Base-by-base conservation (phyloP, 2,113 vertebrate genomes). In the Emydocephalus ijimae region DNA sequence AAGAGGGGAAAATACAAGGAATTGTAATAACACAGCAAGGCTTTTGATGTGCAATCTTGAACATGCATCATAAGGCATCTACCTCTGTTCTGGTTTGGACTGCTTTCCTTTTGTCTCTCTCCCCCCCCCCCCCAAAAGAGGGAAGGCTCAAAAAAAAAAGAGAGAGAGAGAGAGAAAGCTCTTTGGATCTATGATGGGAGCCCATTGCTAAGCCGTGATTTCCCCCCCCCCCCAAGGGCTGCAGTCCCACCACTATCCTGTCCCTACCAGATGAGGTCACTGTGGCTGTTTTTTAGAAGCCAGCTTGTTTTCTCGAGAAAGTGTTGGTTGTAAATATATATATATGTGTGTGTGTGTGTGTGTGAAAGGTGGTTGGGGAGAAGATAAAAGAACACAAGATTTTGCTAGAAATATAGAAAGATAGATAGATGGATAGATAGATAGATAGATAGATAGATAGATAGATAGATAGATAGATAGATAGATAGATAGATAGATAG, bases 221-320 rank as follows among this genome's bases (percentile, higher is more conserved):
- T 93, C 4, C 1, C 1, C 9, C 9, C 0, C 14, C 6, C 0
- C 14, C 69, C 85, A 57, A 34, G 52, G n/a, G 92, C 86, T 91
- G 92, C 55, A 92, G n/a, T 94, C 81, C 52, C 74, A 85, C 69
- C 92, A 90, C 88, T 34, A 93, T 92, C 91, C 92, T 5, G 57
- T 95, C 55, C 34, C 93, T 89, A 74, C 96, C 95, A 96, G 95
- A 96, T 94, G 96, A 97, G 96, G 96, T 97, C 96, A 95, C 96
- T 96, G 93, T 96, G 94, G 81, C 61, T 92, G 94, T 93, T 95
- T 85, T 57, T 85, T 94, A 92, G 34, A 61, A 59, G 45, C 89
- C 89, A 86, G 85, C 89, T 92, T 93, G 74, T 93, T 95, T 93
- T 94, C 89, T 90, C 87, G 90, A 92, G 94, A 87, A 96, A 85